Conservation (phyloP, 2,888 invertebrate species). For the Cheilosia urbana region DNA sequence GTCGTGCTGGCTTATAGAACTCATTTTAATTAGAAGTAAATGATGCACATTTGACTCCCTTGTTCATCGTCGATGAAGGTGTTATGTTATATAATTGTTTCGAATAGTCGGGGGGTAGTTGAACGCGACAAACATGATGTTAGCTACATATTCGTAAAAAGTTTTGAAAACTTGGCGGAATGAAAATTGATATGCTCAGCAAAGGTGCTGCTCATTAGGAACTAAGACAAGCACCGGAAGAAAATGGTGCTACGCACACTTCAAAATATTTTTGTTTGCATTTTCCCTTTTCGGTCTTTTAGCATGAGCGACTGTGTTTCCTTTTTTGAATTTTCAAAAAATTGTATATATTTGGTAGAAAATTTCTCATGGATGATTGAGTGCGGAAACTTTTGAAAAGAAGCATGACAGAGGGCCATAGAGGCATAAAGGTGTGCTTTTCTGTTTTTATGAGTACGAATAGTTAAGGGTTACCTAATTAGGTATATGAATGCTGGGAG, state of each 20-base stretch:
- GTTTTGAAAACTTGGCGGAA: background rate
- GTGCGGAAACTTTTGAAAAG: constrained; percentile 18
- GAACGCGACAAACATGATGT: background rate
- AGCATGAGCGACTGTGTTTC: background rate
- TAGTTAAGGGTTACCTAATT: constrained; percentile 32
- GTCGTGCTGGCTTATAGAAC: background rate
- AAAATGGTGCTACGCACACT: constrained; percentile 7
- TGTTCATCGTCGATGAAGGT: constrained; percentile 30
- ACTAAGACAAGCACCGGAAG: constrained; percentile 1
- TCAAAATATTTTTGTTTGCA: constrained; percentile 16
- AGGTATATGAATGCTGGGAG: background rate
- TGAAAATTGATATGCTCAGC: background rate
- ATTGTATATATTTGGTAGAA: constrained; percentile 18
- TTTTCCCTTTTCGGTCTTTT: constrained; percentile 11
- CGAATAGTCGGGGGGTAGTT: too few species aligned
- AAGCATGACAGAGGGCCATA: constrained; percentile 16
- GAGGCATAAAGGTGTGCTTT: background rate
- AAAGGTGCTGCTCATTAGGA: constrained; percentile 17
- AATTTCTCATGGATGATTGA: constrained; percentile 43
- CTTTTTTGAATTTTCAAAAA: constrained; percentile 6
- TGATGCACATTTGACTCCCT: constrained; percentile 34
- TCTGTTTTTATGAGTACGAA: background rate
- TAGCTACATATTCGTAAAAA: background rate
- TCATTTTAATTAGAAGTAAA: constrained; percentile 61
- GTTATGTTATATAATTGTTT: constrained; percentile 10